Conservation (phyloP, 2,797 vertebrate species). For the Clamator glandarius region DNA sequence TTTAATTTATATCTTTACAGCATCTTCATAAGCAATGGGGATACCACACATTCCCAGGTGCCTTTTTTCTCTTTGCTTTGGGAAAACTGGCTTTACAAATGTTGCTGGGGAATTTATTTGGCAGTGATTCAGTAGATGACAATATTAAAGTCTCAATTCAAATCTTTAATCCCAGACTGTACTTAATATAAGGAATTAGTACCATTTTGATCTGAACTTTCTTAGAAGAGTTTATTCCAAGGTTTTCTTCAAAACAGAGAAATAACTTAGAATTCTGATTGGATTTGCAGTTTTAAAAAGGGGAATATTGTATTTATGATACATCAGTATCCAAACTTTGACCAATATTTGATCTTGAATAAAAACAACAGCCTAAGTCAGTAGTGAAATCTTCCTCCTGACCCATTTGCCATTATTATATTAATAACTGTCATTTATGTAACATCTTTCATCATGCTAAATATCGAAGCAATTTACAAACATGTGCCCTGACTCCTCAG, state of each 20-base stretch:
- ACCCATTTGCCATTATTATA: constrained; percentile 36
- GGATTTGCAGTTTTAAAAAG: not conserved
- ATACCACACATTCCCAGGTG: not conserved
- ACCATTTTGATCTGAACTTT: not conserved
- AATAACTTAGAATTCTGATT: not conserved
- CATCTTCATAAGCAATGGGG: not conserved
- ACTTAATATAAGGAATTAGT: not conserved
- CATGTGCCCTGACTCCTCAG: constrained; percentile 42
- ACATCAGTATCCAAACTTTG: not conserved
- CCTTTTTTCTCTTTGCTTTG: not conserved
- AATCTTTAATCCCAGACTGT: not conserved
- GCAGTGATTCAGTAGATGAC: not conserved
- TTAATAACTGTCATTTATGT: constrained; percentile 56
- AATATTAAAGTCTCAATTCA: not conserved
- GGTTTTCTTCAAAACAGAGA: not conserved
- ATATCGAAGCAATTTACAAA: constrained; percentile 60
- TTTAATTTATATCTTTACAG: not conserved
- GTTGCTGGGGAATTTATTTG: constrained; percentile 1
- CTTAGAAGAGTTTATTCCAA: not conserved
- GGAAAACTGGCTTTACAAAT: not conserved
- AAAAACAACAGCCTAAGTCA: not conserved
- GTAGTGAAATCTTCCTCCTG: constrained; percentile 14
- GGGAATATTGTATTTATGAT: not conserved
- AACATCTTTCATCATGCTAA: constrained; percentile 14
- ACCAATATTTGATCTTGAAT: not conserved